phyloP scores from a whole-genome alignment of 2,113 vertebrate genomes.

The Speoplatyrhinus poulsoni region DNA sequence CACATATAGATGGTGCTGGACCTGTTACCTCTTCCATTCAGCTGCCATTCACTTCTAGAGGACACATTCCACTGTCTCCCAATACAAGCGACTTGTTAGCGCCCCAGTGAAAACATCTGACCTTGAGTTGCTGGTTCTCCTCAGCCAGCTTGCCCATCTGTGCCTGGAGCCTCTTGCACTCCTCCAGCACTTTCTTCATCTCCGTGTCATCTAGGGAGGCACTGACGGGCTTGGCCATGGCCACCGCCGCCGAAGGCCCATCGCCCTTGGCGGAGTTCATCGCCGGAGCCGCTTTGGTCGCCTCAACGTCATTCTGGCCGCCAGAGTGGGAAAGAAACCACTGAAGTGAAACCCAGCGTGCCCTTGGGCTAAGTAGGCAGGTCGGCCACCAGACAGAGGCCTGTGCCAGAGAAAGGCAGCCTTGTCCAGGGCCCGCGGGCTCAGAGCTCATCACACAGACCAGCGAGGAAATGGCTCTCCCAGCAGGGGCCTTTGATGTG shows the following conservation, averaged over 20 bases:
- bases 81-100: background rate
- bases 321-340: conserved; percentile 19
- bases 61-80: no score
- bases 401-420: conserved; percentile 38
- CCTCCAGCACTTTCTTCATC: conserved; percentile 90
- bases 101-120: conserved; percentile 31
- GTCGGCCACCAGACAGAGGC: conserved; percentile 29
- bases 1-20: no score
- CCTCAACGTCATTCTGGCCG: conserved; percentile 87
- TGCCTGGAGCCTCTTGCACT: conserved; percentile 91
- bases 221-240: conserved; percentile 74
- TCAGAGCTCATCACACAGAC: conserved; percentile 43
- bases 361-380: conserved; percentile 20
- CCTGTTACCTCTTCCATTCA: no score
- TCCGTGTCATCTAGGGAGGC: conserved; percentile 84
- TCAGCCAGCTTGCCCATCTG: conserved; percentile 89
- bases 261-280: conserved; percentile 86
- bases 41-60: no score
- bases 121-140: conserved; percentile 94
- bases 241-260: conserved; percentile 50
- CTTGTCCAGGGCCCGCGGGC: conserved; percentile 25
- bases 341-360: conserved; percentile 33
- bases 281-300: conserved; percentile 79
- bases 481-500: conserved; percentile 49
- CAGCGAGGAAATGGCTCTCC: conserved; percentile 30